Evolutionary conservation across 2,113 vertebrate species (phyloP).

Genomic region (Periophthalmodon schlosseri): DNA sequence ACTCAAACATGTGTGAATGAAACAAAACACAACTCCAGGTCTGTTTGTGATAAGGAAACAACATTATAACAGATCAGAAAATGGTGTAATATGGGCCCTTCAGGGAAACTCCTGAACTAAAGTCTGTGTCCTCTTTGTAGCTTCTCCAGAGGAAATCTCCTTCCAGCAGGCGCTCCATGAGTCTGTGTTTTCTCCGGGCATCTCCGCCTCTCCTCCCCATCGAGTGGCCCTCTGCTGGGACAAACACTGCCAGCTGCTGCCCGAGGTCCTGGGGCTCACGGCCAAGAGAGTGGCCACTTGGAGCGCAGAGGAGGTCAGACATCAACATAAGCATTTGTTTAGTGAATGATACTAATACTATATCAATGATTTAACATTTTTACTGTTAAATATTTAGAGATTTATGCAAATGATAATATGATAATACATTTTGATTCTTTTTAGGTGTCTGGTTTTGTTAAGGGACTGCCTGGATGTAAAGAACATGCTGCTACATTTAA

Average conservation of each 20-base stretch:
- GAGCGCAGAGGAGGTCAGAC: slow-evolving; percentile 87
- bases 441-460: slow-evolving; percentile 86
- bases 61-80: too few species aligned
- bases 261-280: slow-evolving; percentile 86
- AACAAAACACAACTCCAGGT: too few species aligned
- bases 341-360: not conserved
- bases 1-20: too few species aligned
- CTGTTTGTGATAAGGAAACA: too few species aligned
- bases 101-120: not conserved
- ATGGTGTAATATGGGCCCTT: too few species aligned
- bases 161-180: slow-evolving; percentile 90
- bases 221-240: slow-evolving; percentile 89
- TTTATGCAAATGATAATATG: too few species aligned
- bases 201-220: slow-evolving; percentile 80
- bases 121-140: slow-evolving; percentile 21
- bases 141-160: slow-evolving; percentile 74
- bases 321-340: not conserved
- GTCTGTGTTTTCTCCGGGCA: slow-evolving; percentile 87
- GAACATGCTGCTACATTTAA: slow-evolving; percentile 87
- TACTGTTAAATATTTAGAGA: too few species aligned
- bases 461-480: slow-evolving; percentile 87
- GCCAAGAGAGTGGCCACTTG: slow-evolving; percentile 88
- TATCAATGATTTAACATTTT: not conserved
- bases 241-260: slow-evolving; percentile 89
- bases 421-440: slow-evolving; percentile 17